phyloP scores from a whole-genome alignment of 1,140 invertebrate genomes.

The Drosophila rufa region DNA sequence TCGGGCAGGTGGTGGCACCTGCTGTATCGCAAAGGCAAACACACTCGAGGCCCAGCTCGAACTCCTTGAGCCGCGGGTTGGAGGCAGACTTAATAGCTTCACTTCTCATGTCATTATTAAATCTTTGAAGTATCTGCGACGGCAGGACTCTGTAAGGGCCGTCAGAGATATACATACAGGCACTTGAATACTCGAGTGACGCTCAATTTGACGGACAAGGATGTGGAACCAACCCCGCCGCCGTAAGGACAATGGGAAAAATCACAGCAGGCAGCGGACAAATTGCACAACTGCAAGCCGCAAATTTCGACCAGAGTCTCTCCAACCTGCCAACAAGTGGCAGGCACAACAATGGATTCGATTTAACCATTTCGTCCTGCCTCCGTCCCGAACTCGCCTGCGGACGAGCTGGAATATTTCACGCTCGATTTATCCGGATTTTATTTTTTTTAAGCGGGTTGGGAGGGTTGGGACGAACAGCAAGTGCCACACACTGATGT shows the following conservation, averaged over 20 bases:
- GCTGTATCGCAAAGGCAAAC: slow-evolving; percentile 71
- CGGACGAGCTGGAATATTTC: slow-evolving; percentile 76
- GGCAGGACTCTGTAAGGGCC: slow-evolving; percentile 2
- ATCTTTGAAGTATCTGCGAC: slow-evolving; percentile 72
- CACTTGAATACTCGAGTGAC: slow-evolving; percentile 79
- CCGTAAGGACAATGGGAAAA: slow-evolving; percentile 61
- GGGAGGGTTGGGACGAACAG: slow-evolving; percentile 29
- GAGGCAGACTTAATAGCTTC: slow-evolving; percentile 62
- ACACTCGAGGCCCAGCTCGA: slow-evolving; percentile 20
- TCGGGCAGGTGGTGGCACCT: slow-evolving; percentile 47
- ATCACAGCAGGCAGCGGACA: slow-evolving; percentile 70
- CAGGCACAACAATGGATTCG: slow-evolving; percentile 55
- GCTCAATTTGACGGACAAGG: slow-evolving; percentile 79
- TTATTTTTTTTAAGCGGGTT: slow-evolving; percentile 15
- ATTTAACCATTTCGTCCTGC: slow-evolving; percentile 52
- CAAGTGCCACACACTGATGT: slow-evolving; percentile 68
- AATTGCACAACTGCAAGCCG: slow-evolving; percentile 68
- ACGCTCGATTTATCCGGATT: slow-evolving; percentile 78
- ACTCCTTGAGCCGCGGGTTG: slow-evolving; percentile 6
- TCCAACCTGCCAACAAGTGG: slow-evolving; percentile 47
- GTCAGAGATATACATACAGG: slow-evolving; percentile 58
- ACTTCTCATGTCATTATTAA: slow-evolving; percentile 81
- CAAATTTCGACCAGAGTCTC: slow-evolving; percentile 26
- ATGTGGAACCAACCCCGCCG: slow-evolving; percentile 48
- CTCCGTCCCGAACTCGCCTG: slow-evolving; percentile 3